Base-by-base conservation (phyloP, 2,888 invertebrate genomes). In the Argyresthia goedartella region DNA sequence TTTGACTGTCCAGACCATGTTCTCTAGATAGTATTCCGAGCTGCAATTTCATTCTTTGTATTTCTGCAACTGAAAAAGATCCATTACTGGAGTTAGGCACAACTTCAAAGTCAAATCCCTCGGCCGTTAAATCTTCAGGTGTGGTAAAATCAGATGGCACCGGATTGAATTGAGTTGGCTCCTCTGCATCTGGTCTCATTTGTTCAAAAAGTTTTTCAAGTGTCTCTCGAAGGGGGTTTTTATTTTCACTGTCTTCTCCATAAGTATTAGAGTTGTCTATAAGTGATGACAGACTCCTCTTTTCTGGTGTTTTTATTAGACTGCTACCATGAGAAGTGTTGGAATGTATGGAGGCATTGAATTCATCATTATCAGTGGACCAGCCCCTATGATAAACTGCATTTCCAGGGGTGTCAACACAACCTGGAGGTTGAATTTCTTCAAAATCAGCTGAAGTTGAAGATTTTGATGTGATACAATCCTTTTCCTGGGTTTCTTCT, bases 1-100 rank as follows among this genome's bases (percentile, higher is more conserved):
- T 94, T 72, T 98, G 97, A 13, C 85, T 73, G 73, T 96, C 95
- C 16, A 98, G 81, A 0, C 97, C 97, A 56, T 90, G 90, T 72
- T 98, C 97, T 49, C 88, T 88, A 0, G 93, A 89, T 52, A 95
- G 76, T 57, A 82, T 88, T 15, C 92, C 92, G 35, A 94, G 68
- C 60, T 92, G 91, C 46, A 88, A 85, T 9, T 92, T 89, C 77
- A 94, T 87, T 60, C 84, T 84, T 54, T 89, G 88, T 53, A 90
- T 66, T 58, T 90, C 90, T 39, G 67, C 72, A 47, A 84, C 79
- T 58, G 89, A 82, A 60, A 90, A 90, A 42, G 88, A 87, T 9
- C 85, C 85, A 4, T 85, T 81, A 51, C 74, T 78, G 45, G 84
- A 79, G 56, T 81, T 85, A 1, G 88, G 82, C 15, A 91, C 73